A percentile compares a stretch with the other conserved stretches of the same genome.
These are phyloP conservation scores for Alethe diademata DNA, from an alignment of 2,113 vertebrate genomes.

Conservation along the genomic window DNA sequence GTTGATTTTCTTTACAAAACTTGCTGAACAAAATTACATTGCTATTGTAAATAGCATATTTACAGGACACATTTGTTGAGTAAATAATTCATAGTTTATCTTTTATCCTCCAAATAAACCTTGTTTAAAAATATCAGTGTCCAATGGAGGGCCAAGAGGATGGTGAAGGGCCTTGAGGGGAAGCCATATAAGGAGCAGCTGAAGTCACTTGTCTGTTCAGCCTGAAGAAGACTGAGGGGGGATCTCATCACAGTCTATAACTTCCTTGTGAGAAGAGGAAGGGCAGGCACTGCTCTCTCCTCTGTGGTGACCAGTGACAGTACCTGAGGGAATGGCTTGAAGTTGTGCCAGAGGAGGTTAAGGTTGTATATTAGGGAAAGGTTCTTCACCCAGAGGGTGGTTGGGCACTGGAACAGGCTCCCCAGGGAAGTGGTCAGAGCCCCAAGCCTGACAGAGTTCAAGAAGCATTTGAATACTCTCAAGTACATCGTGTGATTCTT, in stretches of 20 bases:
- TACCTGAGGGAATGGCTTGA: background rate
- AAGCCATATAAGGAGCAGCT: background rate
- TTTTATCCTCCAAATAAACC: background rate
- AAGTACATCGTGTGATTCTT: background rate
- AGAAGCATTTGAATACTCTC: background rate
- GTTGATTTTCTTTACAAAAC: background rate
- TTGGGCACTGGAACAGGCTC: background rate
- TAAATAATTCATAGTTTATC: background rate
- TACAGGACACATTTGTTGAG: background rate
- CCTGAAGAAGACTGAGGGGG: background rate
- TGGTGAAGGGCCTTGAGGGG: background rate
- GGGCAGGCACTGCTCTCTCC: background rate
- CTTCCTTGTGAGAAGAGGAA: background rate
- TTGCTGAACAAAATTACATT: background rate
- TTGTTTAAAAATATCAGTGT: background rate
- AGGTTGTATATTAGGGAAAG: background rate
- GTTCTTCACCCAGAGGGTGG: background rate
- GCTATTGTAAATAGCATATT: background rate
- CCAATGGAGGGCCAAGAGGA: background rate
- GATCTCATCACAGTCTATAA: background rate
- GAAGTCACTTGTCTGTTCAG: background rate
- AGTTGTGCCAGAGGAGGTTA: background rate
- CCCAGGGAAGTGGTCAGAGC: background rate
- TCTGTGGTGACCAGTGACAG: background rate
- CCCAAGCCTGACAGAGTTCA: background rate